phyloP scores from a whole-genome alignment of 2,888 invertebrate species.

The Seira sanloemensis region DNA sequence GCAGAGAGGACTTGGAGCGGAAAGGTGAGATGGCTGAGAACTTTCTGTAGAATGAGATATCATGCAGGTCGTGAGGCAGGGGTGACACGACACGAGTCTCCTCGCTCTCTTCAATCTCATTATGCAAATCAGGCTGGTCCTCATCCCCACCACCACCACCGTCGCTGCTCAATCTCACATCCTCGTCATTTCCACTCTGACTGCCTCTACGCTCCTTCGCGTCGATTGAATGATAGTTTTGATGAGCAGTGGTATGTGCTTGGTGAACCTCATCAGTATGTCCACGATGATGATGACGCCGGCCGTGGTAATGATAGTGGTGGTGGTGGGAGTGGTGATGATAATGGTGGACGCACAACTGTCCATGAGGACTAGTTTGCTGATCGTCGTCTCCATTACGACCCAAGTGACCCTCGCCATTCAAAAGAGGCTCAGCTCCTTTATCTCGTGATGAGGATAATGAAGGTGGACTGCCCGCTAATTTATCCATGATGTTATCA shows the following conservation, averaged over 20 bases:
- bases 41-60: conserved; percentile 59
- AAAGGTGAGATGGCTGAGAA: conserved; percentile 52
- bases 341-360: conserved; percentile 36
- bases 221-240: conserved; percentile 12
- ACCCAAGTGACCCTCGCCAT: no score
- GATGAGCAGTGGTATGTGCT: no score
- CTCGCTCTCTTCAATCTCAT: not conserved
- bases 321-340: conserved; percentile 50
- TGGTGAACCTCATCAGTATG: not conserved
- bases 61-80: conserved; percentile 26
- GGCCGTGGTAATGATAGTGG: conserved; percentile 31
- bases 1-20: conserved; percentile 47
- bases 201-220: no score
- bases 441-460: not conserved
- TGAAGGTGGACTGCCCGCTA: conserved; percentile 13
- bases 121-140: not conserved
- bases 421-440: not conserved
- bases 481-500: conserved; percentile 1
- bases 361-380: conserved; percentile 24
- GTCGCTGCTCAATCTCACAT: not conserved
- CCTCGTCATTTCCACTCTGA: not conserved
- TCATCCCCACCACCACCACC: conserved; percentile 8
- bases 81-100: conserved; percentile 2
- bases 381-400: no score
- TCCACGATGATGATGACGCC: no score